Conservation (phyloP, 2,113 vertebrate genomes). For the Amphiprion ocellaris region DNA sequence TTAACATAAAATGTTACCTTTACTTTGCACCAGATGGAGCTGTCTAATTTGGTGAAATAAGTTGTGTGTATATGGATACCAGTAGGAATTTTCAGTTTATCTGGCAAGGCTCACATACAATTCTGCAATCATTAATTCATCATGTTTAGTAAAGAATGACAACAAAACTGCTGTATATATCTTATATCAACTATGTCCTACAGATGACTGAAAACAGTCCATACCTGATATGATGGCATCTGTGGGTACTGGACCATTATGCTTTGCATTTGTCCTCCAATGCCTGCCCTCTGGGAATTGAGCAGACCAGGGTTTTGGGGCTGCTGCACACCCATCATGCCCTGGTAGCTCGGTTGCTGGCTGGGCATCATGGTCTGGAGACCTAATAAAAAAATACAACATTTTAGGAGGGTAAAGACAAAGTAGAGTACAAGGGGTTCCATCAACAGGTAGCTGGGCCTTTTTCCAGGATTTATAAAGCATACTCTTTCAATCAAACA, state of each 20-base stretch:
- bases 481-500: too few species aligned
- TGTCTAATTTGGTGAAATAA: background rate
- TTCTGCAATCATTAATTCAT: background rate
- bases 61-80: background rate
- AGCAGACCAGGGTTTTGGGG: conserved; percentile 92
- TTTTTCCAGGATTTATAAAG: background rate
- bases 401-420: background rate
- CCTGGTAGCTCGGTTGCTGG: conserved; percentile 96
- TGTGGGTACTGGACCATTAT: conserved; percentile 98
- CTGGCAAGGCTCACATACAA: background rate
- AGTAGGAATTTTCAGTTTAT: background rate
- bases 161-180: background rate
- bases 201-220: background rate
- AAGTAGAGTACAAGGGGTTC: background rate
- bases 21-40: conserved; percentile 45
- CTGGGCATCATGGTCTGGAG: conserved; percentile 96
- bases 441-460: too few species aligned
- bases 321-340: conserved; percentile 96
- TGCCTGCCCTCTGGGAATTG: conserved; percentile 88
- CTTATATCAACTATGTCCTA: background rate
- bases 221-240: conserved; percentile 97
- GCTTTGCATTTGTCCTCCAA: conserved; percentile 95
- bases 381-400: conserved; percentile 80
- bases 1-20: background rate
- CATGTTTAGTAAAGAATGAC: background rate